Evolutionary conservation across 2,113 vertebrate genomes (phyloP).

Genomic region (Sapajus apella): DNA sequence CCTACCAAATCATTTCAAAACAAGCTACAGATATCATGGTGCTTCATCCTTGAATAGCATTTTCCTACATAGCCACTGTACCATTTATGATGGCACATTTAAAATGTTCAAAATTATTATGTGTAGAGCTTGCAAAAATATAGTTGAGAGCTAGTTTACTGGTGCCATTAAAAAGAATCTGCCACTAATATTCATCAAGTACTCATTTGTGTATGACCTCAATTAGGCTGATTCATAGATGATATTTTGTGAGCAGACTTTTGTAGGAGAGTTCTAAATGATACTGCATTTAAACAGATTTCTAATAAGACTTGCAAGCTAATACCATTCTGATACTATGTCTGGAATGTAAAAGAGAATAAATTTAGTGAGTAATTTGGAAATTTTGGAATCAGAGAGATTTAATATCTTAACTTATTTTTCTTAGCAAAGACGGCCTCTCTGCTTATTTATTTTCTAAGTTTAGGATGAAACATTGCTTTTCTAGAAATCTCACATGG

Average conservation of each 20-base stretch:
- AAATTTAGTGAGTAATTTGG: background rate
- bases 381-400: background rate
- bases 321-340: background rate
- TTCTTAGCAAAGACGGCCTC: background rate
- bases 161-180: background rate
- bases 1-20: background rate
- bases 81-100: conserved; percentile 24
- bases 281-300: background rate
- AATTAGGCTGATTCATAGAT: background rate
- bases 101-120: background rate
- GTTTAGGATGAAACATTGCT: background rate
- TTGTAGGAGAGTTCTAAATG: background rate
- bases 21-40: background rate
- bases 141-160: background rate
- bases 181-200: background rate
- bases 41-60: background rate
- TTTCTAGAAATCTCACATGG: background rate
- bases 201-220: background rate
- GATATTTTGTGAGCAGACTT: background rate
- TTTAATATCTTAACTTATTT: background rate
- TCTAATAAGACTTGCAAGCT: conserved; percentile 4
- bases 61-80: background rate
- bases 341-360: background rate
- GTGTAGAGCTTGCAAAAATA: conserved; percentile 8
- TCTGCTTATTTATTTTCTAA: background rate